Conservation (phyloP, 2,888 invertebrate species). For the Athalia circularis region DNA sequence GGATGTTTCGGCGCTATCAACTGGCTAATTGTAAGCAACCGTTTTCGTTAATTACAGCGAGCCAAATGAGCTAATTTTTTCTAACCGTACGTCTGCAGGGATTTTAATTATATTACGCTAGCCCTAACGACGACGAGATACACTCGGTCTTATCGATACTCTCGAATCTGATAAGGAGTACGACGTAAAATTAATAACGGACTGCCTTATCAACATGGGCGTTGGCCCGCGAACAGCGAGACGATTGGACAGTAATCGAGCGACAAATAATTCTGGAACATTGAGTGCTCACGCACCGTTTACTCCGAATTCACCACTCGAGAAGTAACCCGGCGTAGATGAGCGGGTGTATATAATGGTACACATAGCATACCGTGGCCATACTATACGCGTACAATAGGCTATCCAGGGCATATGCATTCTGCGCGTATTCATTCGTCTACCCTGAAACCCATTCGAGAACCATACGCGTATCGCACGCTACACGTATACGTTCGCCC, state of each 20-base stretch:
- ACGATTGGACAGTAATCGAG: conserved; percentile 38
- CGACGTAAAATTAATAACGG: conserved; percentile 35
- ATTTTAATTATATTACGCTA: neutral
- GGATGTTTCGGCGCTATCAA: neutral
- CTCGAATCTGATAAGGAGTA: neutral
- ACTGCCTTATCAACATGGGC: conserved; percentile 25
- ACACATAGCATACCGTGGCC: neutral
- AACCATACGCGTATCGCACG: neutral
- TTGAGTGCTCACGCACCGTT: conserved; percentile 36
- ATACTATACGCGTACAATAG: neutral
- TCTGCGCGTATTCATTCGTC: neutral
- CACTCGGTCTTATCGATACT: conserved; percentile 16
- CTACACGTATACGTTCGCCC: neutral
- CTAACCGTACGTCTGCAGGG: no score
- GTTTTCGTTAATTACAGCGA: neutral
- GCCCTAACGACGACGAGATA: neutral
- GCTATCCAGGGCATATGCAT: neutral
- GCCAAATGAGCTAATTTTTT: no score
- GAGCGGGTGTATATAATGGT: neutral
- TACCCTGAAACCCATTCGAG: no score
- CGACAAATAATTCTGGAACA: conserved; percentile 44
- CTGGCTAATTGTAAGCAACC: no score
- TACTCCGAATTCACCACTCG: conserved; percentile 34
- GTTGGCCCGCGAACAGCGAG: conserved; percentile 29
- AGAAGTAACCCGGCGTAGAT: conserved; percentile 11